Evolutionary conservation across 2,888 invertebrate genomes (phyloP).

Genomic region (Dioctria rufipes): DNA sequence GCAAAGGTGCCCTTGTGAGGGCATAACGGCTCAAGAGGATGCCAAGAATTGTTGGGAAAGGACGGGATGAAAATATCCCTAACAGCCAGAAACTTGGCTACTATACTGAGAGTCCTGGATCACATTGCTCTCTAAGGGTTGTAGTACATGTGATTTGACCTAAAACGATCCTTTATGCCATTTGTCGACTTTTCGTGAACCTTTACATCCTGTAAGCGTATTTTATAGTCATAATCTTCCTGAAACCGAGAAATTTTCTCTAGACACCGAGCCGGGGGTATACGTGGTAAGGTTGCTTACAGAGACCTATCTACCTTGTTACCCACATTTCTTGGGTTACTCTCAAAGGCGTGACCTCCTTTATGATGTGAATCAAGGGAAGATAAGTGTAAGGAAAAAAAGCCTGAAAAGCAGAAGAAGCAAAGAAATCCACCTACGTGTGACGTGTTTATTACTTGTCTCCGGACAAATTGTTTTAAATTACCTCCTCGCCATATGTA

Average conservation of each 20-base stretch:
- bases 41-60: slow-evolving; percentile 11
- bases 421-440: slow-evolving; percentile 49
- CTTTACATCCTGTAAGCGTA: slow-evolving; percentile 6
- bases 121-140: slow-evolving; percentile 25
- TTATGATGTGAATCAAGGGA: slow-evolving; percentile 23
- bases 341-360: slow-evolving; percentile 41
- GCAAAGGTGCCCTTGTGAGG: slow-evolving; percentile 14
- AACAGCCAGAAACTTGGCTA: background rate
- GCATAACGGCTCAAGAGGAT: slow-evolving; percentile 6
- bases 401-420: slow-evolving; percentile 23
- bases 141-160: slow-evolving; percentile 42
- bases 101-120: slow-evolving; percentile 28
- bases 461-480: slow-evolving; percentile 59
- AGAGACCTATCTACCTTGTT: slow-evolving; percentile 28
- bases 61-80: background rate
- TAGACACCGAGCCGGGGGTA: background rate
- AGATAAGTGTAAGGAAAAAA: slow-evolving; percentile 22
- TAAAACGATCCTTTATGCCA: slow-evolving; percentile 27
- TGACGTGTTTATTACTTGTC: slow-evolving; percentile 57
- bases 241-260: slow-evolving; percentile 21
- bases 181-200: slow-evolving; percentile 30
- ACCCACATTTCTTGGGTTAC: slow-evolving; percentile 30
- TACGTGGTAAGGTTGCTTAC: background rate
- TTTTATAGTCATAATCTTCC: slow-evolving; percentile 40
- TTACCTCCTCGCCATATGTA: slow-evolving; percentile 55